Base-by-base conservation (phyloP, 2,113 vertebrate species). In the Pachycephala philippinensis region DNA sequence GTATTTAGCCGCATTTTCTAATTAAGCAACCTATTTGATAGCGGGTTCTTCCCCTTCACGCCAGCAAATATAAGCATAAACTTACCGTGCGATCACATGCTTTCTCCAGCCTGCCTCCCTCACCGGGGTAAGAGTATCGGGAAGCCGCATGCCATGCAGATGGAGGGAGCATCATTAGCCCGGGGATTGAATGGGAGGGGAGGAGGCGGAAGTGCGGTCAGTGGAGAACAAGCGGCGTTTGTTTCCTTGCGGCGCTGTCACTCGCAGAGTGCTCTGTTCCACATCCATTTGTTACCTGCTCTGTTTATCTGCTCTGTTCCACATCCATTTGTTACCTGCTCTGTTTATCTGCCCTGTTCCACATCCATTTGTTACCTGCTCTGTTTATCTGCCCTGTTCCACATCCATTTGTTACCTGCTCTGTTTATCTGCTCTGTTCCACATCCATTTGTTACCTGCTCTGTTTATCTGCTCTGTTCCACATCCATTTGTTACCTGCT, bases 181-280 rank as follows among this genome's bases (percentile, higher is more conserved):
- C 61, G 1, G 40, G 87, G 80, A 8, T 22, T 87, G 90, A 82
- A 86, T 94, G 92, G 47, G 39, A 75, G 76, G 82, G 89, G 82
- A 96, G 94, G 93, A 82, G 95, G 74, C 70, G 59, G 95, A 95
- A 92, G 79, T 83, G 87, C 59, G 24, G 14, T 6, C 91, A 31
- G 80, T 2, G 2, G 44, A 11, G 85, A 85, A 47, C 89, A 54
- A 23, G 28, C 80, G 0, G 61, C 4, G 4, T 13, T 74, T 47
- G 70, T 92, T 72, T 11, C 74, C 56, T 35, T 6, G 47, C 39
- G 1, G 26, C n/a, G 49, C 50, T 89, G 75, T 45, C 77, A 13
- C 91, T 76, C 10, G 65, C 59, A 5, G n/a, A 31, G n/a, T 1
- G 37, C 3, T 59, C 69, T 19, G 10, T 47, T 69, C 53, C 30